Conservation (phyloP, 2,797 vertebrate genomes). For the Tangara arthus region DNA sequence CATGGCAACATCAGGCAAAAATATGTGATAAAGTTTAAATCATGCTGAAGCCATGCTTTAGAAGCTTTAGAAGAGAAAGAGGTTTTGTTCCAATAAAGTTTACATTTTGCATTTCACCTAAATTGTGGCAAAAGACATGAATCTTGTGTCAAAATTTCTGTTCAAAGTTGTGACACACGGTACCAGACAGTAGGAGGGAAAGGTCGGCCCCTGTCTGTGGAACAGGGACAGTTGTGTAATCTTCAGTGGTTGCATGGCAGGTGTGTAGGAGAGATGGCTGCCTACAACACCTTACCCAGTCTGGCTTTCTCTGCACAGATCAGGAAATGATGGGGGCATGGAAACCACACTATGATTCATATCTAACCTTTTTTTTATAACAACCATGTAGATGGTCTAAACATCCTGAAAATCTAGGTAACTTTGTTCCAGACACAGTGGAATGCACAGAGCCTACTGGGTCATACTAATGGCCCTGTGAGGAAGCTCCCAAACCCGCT, state of each 20-base stretch:
- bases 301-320: background rate
- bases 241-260: background rate
- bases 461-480: background rate
- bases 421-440: background rate
- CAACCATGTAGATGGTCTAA: background rate
- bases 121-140: background rate
- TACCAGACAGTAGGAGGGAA: constrained; percentile 29
- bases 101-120: background rate
- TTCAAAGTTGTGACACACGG: constrained; percentile 18
- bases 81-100: background rate
- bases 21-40: background rate
- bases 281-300: background rate
- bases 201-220: constrained; percentile 1
- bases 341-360: background rate
- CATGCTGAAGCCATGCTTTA: background rate
- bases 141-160: constrained; percentile 16
- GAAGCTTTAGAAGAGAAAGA: background rate
- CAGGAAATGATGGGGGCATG: background rate
- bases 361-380: background rate
- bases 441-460: background rate
- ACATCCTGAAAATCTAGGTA: background rate
- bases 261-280: background rate
- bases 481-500: background rate
- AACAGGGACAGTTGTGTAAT: constrained; percentile 30
- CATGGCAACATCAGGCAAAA: background rate